These are phyloP conservation scores for Anser brachyrhynchus DNA, from an alignment of 2,113 vertebrate species.

Conservation along the genomic window DNA sequence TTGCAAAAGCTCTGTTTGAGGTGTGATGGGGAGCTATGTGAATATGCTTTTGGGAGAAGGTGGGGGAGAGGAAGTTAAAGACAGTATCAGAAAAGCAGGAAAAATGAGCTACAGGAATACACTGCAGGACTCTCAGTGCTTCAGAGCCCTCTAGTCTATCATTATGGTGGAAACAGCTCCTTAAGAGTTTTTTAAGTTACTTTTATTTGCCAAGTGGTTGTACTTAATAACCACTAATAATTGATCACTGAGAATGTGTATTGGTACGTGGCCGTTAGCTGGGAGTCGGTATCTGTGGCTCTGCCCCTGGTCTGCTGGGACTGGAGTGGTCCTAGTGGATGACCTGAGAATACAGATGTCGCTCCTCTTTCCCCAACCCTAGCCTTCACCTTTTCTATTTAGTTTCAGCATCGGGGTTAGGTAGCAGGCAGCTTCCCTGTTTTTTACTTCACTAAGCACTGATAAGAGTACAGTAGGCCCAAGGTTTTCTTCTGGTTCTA, in stretches of 20 bases:
- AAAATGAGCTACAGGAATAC: not conserved
- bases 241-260: not conserved
- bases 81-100: not conserved
- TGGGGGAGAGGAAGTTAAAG: not conserved
- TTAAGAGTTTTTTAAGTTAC: not conserved
- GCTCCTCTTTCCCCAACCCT: not conserved
- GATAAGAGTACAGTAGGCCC: not conserved
- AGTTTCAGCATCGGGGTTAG: not conserved
- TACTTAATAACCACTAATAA: not conserved
- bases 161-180: not conserved
- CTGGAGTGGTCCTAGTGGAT: not conserved
- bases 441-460: not conserved
- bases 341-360: not conserved
- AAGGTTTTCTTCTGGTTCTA: not conserved
- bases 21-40: not conserved
- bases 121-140: not conserved
- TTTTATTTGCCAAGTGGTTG: not conserved
- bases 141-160: not conserved
- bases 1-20: not conserved
- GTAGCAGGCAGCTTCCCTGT: not conserved
- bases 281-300: not conserved
- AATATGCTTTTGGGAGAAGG: not conserved
- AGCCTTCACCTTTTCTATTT: not conserved
- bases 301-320: not conserved
- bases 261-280: not conserved